These are phyloP conservation scores for Creontiades dilutus DNA, from an alignment of 2,888 invertebrate species.

Conservation along the genomic window DNA sequence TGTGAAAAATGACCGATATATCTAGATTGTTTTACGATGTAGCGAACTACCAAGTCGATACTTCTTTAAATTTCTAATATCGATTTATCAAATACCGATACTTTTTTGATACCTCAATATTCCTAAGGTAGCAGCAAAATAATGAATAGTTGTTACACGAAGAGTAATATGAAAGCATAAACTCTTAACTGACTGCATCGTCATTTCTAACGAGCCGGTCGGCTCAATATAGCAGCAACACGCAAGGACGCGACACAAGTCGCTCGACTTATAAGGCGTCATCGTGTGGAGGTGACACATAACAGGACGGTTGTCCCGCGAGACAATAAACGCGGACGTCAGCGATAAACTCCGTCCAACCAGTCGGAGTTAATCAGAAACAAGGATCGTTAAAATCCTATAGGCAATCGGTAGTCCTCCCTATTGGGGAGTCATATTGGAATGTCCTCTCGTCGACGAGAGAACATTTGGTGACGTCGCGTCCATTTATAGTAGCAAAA, in stretches of 20 bases:
- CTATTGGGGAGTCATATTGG: not conserved
- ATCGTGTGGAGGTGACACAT: conserved; percentile 22
- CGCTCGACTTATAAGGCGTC: conserved; percentile 11
- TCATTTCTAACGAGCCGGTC: not conserved
- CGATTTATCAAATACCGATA: no score
- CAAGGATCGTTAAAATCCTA: not conserved
- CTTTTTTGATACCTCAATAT: no score
- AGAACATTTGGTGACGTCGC: conserved; percentile 3
- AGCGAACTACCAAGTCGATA: no score
- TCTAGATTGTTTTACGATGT: no score
- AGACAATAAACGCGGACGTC: conserved; percentile 1
- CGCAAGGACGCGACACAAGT: conserved; percentile 17
- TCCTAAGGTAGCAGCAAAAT: no score
- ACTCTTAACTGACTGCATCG: not conserved
- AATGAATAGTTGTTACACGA: no score
- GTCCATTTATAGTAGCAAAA: not conserved
- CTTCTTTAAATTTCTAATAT: no score
- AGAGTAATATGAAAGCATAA: no score
- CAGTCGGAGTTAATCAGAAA: not conserved
- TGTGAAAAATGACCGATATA: no score
- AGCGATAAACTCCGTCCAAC: not conserved
- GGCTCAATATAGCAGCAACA: not conserved
- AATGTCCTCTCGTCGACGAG: not conserved
- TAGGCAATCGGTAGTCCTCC: not conserved
- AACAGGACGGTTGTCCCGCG: conserved; percentile 15